Conservation (phyloP, 2,113 vertebrate species). For the Oriolus oriolus region DNA sequence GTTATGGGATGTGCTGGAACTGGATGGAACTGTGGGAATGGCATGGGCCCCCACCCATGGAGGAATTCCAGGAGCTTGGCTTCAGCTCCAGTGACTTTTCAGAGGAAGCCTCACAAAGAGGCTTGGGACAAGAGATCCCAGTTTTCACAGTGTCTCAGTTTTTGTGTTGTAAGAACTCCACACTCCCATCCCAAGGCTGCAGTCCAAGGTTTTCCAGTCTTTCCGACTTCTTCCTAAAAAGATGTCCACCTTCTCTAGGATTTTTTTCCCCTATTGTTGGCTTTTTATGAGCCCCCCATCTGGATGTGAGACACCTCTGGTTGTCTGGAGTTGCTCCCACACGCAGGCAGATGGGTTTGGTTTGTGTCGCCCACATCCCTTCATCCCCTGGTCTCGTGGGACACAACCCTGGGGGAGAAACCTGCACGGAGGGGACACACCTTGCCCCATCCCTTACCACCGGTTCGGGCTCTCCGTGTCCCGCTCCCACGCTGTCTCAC, state of each 20-base stretch:
- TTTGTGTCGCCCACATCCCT: no score
- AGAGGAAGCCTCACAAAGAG: fast-evolving
- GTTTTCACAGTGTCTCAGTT: neutral
- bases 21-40: neutral
- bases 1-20: neutral
- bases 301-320: no score
- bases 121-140: neutral
- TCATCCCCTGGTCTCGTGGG: fast-evolving
- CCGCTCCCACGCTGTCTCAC: fast-evolving
- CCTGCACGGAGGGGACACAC: fast-evolving
- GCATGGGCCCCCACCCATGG: fast-evolving
- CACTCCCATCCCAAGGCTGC: neutral
- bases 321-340: neutral
- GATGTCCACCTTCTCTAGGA: neutral
- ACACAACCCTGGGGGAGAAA: neutral
- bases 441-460: neutral
- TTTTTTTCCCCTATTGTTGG: neutral
- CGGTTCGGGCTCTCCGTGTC: fast-evolving
- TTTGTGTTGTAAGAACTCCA: neutral
- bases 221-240: neutral
- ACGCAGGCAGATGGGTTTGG: fast-evolving
- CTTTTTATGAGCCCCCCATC: fast-evolving
- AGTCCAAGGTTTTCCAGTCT: neutral
- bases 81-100: neutral
- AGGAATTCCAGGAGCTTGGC: neutral